A percentile compares a stretch with the other conserved stretches of the same genome.
phyloP scores from a whole-genome alignment of 1,140 invertebrate genomes.

The Aphelinus atriplicis region DNA sequence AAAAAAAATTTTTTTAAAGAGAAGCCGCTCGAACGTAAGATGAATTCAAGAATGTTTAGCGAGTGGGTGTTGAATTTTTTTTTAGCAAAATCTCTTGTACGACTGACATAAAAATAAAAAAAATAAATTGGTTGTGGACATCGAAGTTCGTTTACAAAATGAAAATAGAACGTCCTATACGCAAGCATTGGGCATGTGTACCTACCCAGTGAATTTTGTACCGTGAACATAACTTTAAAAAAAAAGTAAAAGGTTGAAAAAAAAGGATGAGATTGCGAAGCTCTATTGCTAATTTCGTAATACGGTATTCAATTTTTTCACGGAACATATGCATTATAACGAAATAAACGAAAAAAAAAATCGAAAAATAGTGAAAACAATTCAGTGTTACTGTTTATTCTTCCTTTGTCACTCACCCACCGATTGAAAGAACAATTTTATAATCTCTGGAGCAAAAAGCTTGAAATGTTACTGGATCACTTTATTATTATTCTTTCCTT shows the following conservation, averaged over 20 bases:
- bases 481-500: not conserved
- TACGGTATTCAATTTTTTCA: slow-evolving; percentile 64
- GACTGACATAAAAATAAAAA: slow-evolving; percentile 30
- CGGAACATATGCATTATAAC: slow-evolving; percentile 63
- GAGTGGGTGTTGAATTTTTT: slow-evolving; percentile 32
- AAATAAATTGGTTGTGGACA: slow-evolving; percentile 14
- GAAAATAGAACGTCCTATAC: slow-evolving; percentile 18
- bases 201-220: slow-evolving; percentile 55
- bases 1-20: slow-evolving; percentile 20
- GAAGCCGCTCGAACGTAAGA: not conserved
- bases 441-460: too few relatives aligned
- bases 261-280: slow-evolving; percentile 42
- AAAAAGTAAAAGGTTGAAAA: slow-evolving; percentile 16
- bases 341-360: slow-evolving; percentile 63
- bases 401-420: too few relatives aligned
- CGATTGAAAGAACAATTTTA: too few relatives aligned
- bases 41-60: slow-evolving; percentile 2
- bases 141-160: slow-evolving; percentile 26
- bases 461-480: not conserved
- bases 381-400: too few relatives aligned
- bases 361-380: slow-evolving; percentile 49
- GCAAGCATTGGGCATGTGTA: slow-evolving; percentile 25
- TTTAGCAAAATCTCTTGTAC: slow-evolving; percentile 37
- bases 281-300: slow-evolving; percentile 61
- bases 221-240: slow-evolving; percentile 40